Conservation (phyloP, 2,888 invertebrate species). For the Lysandra bellargus region DNA sequence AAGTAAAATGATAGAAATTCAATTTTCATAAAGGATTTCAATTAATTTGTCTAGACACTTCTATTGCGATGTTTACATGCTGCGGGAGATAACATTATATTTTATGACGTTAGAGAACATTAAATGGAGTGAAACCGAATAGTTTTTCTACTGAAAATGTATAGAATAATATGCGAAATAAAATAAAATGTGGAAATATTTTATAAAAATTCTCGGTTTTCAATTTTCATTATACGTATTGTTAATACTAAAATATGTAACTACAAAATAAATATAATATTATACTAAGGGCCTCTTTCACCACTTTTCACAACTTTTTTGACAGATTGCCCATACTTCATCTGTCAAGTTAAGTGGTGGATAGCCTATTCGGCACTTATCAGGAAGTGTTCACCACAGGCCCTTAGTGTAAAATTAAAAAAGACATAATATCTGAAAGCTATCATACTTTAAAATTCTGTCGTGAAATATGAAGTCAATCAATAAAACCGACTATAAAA, state of each 20-base stretch:
- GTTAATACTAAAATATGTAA: neutral
- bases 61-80: slow-evolving; percentile 19
- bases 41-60: slow-evolving; percentile 29
- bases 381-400: too few species aligned
- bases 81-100: slow-evolving; percentile 7
- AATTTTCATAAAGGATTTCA: slow-evolving; percentile 9
- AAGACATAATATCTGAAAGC: too few species aligned
- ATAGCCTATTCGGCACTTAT: too few species aligned
- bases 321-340: too few species aligned
- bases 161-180: neutral
- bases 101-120: slow-evolving; percentile 3
- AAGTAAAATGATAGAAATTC: neutral
- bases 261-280: neutral
- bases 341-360: too few species aligned
- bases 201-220: neutral
- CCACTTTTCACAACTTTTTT: too few species aligned
- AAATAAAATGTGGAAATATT: neutral
- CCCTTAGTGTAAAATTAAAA: too few species aligned
- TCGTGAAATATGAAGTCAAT: too few species aligned
- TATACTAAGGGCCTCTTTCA: too few species aligned
- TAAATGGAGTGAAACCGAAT: neutral
- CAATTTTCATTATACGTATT: neutral
- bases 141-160: neutral
- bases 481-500: too few species aligned
- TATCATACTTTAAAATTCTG: too few species aligned